Evolutionary conservation across 2,113 vertebrate species (phyloP).

Genomic region (Neopipo cinnamomea): DNA sequence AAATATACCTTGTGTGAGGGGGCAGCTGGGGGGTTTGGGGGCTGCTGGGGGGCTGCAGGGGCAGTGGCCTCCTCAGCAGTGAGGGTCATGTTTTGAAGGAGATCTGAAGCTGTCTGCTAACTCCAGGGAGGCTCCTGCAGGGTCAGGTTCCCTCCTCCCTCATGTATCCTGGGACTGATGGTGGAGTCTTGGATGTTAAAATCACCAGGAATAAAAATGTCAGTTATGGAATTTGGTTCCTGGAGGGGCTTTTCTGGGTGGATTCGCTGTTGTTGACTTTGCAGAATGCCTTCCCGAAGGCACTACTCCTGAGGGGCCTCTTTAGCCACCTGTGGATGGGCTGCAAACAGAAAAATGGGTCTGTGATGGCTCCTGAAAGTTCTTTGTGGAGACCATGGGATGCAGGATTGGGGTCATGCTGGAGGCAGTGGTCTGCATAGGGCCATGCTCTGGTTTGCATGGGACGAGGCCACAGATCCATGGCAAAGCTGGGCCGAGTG

Average conservation of each 20-base stretch:
- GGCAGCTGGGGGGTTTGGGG: background rate
- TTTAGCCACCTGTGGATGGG: accelerated
- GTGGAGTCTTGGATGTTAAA: background rate
- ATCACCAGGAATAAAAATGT: background rate
- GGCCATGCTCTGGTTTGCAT: background rate
- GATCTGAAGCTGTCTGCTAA: background rate
- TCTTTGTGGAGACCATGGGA: background rate
- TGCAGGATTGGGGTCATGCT: background rate
- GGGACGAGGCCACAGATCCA: accelerated
- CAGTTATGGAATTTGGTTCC: background rate
- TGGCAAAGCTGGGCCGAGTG: background rate
- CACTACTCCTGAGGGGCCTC: background rate
- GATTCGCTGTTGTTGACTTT: background rate
- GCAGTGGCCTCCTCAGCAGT: background rate
- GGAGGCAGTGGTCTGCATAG: background rate
- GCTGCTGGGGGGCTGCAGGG: background rate
- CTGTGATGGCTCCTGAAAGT: background rate
- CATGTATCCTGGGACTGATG: background rate
- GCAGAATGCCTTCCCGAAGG: background rate
- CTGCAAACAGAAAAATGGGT: background rate
- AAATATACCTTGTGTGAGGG: background rate
- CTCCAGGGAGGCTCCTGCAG: background rate
- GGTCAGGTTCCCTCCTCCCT: background rate
- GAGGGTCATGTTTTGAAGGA: background rate
- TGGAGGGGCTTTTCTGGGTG: background rate